phyloP scores from a whole-genome alignment of 2,888 invertebrate species.

The Sphaeridia pumilis region DNA sequence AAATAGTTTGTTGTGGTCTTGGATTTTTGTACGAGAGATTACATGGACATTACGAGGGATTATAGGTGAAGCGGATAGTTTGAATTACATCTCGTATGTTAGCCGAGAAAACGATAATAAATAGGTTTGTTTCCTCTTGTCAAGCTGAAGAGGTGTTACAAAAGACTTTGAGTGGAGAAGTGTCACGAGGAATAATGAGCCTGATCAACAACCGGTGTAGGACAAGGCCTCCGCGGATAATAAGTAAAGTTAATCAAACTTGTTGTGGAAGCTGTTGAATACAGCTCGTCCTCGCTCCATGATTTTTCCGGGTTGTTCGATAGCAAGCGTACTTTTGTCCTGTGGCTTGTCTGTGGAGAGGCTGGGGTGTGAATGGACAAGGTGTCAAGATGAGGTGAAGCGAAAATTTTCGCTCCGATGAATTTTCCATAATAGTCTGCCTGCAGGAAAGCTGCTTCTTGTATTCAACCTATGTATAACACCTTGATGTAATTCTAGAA shows the following conservation, averaged over 20 bases:
- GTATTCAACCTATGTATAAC: too few species aligned
- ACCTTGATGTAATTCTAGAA: too few species aligned
- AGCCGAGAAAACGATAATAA: too few species aligned
- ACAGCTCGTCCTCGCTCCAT: not conserved
- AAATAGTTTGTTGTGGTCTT: not conserved
- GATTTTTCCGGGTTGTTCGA: not conserved
- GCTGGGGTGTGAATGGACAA: not conserved
- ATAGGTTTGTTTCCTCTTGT: not conserved
- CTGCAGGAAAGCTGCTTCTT: too few species aligned
- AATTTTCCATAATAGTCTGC: conserved; percentile 7
- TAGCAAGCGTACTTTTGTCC: too few species aligned
- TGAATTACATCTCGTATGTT: too few species aligned
- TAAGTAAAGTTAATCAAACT: conserved; percentile 11
- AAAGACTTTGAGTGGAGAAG: conserved; percentile 7
- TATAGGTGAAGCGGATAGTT: not conserved
- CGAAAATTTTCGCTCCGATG: conserved; percentile 16
- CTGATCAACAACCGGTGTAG: not conserved
- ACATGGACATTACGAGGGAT: not conserved
- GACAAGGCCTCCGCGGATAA: conserved; percentile 5
- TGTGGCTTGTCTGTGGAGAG: not conserved
- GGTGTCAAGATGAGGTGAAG: conserved; percentile 8
- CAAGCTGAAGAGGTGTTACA: not conserved
- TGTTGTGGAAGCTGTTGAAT: conserved; percentile 12
- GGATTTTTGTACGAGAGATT: not conserved
- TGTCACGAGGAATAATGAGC: conserved; percentile 15